Percentiles rank a stretch among this genome's conserved stretches.
Evolutionary conservation across 2,888 invertebrate genomes (phyloP).

Genomic region (Melanostoma mellinum): DNA sequence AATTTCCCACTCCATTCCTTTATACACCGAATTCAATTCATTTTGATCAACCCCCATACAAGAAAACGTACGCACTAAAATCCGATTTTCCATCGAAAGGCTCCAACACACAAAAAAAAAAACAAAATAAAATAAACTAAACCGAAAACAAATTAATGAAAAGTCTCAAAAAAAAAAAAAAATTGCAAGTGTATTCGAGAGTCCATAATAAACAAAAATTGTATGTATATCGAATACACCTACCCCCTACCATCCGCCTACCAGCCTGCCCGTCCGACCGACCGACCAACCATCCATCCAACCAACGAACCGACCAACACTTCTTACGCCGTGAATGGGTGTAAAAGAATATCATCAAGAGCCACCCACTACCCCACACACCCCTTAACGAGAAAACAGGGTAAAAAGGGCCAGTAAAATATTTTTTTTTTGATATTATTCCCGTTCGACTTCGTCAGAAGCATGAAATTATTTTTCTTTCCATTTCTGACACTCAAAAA

Average conservation of each 20-base stretch:
- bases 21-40: conserved; percentile 62
- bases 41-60: conserved; percentile 74
- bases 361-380: conserved; percentile 48
- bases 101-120: conserved; percentile 30
- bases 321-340: conserved; percentile 55
- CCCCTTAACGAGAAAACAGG: conserved; percentile 36
- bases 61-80: conserved; percentile 74
- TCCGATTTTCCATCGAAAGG: conserved; percentile 61
- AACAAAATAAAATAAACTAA: conserved; percentile 54
- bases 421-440: conserved; percentile 65
- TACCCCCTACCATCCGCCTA: not conserved
- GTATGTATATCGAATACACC: conserved; percentile 32
- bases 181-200: conserved; percentile 69
- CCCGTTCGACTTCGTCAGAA: conserved; percentile 75
- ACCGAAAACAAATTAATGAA: conserved; percentile 69
- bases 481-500: conserved; percentile 81
- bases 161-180: conserved; percentile 61
- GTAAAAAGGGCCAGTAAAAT: conserved; percentile 51
- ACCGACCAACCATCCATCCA: conserved; percentile 17
- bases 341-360: conserved; percentile 51
- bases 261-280: not conserved
- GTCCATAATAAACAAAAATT: conserved; percentile 61
- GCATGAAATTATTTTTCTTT: conserved; percentile 82
- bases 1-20: conserved; percentile 25
- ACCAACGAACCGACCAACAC: conserved; percentile 31